These are phyloP conservation scores for Piscicola geometra DNA, from an alignment of 2,888 invertebrate species.

Conservation along the genomic window DNA sequence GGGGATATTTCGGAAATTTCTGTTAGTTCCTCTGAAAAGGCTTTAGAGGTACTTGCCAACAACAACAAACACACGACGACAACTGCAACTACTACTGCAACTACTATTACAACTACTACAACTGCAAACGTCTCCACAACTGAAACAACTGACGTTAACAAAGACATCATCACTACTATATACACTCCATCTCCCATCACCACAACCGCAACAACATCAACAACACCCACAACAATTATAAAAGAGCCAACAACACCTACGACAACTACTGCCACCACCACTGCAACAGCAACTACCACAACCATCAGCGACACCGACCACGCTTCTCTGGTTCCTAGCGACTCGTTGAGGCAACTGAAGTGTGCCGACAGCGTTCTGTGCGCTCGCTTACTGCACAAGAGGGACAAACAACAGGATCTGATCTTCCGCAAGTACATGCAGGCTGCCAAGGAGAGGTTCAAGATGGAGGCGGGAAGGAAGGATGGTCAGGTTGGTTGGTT, in stretches of 20 bases:
- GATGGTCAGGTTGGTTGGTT: conserved; percentile 45
- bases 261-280: neutral
- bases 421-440: conserved; percentile 76
- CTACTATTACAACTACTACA: neutral
- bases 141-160: neutral
- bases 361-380: conserved; percentile 61
- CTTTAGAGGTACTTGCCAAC: neutral
- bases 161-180: too few species aligned
- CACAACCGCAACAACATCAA: neutral
- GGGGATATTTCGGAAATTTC: neutral
- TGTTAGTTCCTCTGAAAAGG: neutral
- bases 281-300: neutral
- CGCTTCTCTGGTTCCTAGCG: neutral
- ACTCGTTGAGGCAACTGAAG: conserved; percentile 15
- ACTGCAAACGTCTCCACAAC: neutral
- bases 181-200: neutral
- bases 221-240: neutral
- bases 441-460: conserved; percentile 63
- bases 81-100: neutral
- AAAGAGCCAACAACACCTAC: too few species aligned
- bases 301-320: neutral
- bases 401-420: conserved; percentile 70
- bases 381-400: conserved; percentile 64
- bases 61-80: neutral
- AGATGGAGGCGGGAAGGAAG: conserved; percentile 48